These are phyloP conservation scores for Mugil cephalus DNA, from an alignment of 2,113 vertebrate genomes.

Conservation along the genomic window DNA sequence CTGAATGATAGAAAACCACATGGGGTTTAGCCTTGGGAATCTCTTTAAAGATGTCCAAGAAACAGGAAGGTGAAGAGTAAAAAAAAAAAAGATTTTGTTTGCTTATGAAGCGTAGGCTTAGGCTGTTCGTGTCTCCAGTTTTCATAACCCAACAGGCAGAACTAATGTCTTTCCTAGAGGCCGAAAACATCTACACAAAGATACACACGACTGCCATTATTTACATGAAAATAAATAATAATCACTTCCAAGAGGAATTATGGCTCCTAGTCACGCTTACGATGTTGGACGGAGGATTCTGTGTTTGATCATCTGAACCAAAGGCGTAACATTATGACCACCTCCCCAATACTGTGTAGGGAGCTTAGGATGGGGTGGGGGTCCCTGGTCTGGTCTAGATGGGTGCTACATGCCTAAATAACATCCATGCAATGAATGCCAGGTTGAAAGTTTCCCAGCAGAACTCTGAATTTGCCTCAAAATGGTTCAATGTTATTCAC, in stretches of 20 bases:
- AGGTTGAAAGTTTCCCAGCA: too few relatives aligned
- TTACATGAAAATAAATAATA: slow-evolving; percentile 16
- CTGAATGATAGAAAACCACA: slow-evolving; percentile 60
- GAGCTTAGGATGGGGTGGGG: too few relatives aligned
- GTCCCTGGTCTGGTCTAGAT: too few relatives aligned
- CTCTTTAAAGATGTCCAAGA: slow-evolving; percentile 40
- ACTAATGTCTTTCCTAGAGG: background rate
- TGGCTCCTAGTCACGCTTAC: background rate
- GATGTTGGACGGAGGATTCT: slow-evolving; percentile 19
- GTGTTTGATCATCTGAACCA: slow-evolving; percentile 29
- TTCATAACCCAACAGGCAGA: slow-evolving; percentile 9
- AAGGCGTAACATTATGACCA: background rate
- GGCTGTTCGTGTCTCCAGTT: background rate
- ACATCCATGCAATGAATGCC: too few relatives aligned
- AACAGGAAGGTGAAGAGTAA: slow-evolving; percentile 4
- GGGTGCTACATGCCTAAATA: too few relatives aligned
- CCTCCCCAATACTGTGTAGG: too few relatives aligned
- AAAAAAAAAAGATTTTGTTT: slow-evolving; percentile 22
- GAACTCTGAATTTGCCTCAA: too few relatives aligned
- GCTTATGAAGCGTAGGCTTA: background rate
- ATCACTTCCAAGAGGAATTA: slow-evolving; percentile 17
- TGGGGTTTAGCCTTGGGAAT: slow-evolving; percentile 32
- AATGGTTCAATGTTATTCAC: too few relatives aligned
- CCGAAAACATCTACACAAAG: background rate
- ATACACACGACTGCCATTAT: background rate